Evolutionary conservation across 2,888 invertebrate species (phyloP).

Genomic region (Drepanosiphum platanoidis): DNA sequence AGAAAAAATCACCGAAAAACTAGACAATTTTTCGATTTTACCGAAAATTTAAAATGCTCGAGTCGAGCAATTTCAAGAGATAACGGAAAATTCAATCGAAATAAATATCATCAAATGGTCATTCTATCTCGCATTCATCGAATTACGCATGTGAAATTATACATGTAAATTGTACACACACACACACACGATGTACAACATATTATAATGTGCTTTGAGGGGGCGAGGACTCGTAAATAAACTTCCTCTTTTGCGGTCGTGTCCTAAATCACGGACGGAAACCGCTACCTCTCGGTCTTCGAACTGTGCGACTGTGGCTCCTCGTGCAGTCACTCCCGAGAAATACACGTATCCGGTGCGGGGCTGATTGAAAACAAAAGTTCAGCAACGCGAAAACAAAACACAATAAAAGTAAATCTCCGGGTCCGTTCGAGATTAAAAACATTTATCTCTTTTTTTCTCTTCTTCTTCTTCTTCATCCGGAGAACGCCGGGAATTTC

Average conservation of each 20-base stretch:
- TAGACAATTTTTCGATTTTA: no score
- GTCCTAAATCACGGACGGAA: conserved; percentile 51
- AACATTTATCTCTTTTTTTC: conserved; percentile 60
- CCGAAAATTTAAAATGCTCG: no score
- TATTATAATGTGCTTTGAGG: not conserved
- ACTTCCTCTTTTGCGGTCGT: conserved; percentile 35
- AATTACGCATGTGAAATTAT: conserved; percentile 26
- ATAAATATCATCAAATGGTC: conserved; percentile 45
- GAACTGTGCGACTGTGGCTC: not conserved
- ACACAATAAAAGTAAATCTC: conserved; percentile 52
- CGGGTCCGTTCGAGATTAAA: conserved; percentile 60
- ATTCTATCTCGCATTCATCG: conserved; percentile 1
- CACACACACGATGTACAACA: no score
- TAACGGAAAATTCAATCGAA: conserved; percentile 26
- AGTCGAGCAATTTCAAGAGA: no score
- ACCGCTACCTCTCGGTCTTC: not conserved
- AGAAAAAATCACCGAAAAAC: no score
- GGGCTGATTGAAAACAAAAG: conserved; percentile 61
- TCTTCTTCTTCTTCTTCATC: no score
- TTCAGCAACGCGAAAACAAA: conserved; percentile 51
- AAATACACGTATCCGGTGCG: conserved; percentile 18
- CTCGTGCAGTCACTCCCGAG: conserved; percentile 18
- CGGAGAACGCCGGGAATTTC: conserved; percentile 1
- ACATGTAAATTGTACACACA: not conserved
- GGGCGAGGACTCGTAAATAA: conserved; percentile 46